phyloP scores from a whole-genome alignment of 2,113 vertebrate genomes.

The Oenanthe melanoleuca region DNA sequence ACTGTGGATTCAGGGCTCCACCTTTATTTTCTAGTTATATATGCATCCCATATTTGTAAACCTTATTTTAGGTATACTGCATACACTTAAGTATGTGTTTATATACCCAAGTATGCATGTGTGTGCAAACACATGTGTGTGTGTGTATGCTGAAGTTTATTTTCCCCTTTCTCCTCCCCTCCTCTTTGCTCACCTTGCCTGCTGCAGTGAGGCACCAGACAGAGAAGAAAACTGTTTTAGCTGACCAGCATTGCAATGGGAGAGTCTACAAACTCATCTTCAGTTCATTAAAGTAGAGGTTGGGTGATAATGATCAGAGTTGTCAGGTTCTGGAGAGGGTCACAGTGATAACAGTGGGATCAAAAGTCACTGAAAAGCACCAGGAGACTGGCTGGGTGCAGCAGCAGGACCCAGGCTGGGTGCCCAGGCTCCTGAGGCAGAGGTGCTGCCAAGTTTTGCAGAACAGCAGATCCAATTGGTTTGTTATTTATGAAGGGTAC shows the following conservation, averaged over 20 bases:
- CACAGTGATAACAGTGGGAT: neutral
- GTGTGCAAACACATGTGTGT: neutral
- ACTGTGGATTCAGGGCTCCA: neutral
- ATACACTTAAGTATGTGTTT: neutral
- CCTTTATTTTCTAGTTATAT: neutral
- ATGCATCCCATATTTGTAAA: neutral
- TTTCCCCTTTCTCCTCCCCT: neutral
- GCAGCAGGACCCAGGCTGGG: neutral
- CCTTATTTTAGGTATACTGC: neutral
- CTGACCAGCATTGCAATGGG: neutral
- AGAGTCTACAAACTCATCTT: neutral
- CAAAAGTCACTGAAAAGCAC: neutral
- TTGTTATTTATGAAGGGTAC: neutral
- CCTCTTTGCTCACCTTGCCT: neutral
- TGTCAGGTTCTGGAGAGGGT: neutral
- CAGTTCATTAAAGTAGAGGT: neutral
- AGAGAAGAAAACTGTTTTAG: neutral
- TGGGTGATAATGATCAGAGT: neutral
- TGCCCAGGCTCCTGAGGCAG: fast-evolving
- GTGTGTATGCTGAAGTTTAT: neutral
- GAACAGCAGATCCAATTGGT: neutral
- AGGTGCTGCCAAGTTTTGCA: neutral
- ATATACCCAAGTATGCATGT: neutral
- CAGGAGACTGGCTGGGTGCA: neutral
- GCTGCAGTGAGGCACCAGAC: neutral